Base-by-base conservation (phyloP, 1,140 invertebrate genomes). In the Monochamus saltuarius region DNA sequence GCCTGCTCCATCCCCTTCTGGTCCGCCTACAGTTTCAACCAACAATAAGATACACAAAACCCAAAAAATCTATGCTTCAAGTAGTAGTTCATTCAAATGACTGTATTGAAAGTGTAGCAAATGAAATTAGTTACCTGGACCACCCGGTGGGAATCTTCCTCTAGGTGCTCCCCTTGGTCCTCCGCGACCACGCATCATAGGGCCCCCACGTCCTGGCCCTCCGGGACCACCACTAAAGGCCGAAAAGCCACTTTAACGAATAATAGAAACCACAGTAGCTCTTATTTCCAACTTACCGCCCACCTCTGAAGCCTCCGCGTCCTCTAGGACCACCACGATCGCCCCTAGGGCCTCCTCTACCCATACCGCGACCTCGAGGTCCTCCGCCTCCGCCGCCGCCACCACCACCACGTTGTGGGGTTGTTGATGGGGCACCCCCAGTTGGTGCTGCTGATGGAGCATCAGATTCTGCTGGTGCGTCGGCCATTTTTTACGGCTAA, bases 151-250 rank as follows among this genome's bases (percentile, higher is more conserved):
- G 22, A 65, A 65, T 38, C 60, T 37, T 7, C 64, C 64, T 42
- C 64, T 54, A 3, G 60, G 64, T n/a, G 63, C 63, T 19, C 64
- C 64, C 54, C 60, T 62, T 14, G 56, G 62, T 7, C 66, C 66
- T 2, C 66, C 62, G 10, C 66, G 62, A 8, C 66, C 66, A 19
- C 62, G 35, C 62, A 65, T 65, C 59, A 61, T 61, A n/a, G 64
- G 64, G 29, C 64, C 64, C 10, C 67, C 67, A 13, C 66, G 56
- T 0, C 64, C 61, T 56, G 56, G 61, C 4, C 61, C 64, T 29
- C 64, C 64, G 11, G 56, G 59, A 51, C 64, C 64, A 7, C 64
- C 64, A n/a, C 64, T 65, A 36, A 10, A 65, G 61, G 13, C 36
- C 11, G 42, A 45, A 39, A 60, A 50, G 13, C 45, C 9, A 36